phyloP scores from a whole-genome alignment of 2,888 invertebrate species.

The Phalera bucephala region DNA sequence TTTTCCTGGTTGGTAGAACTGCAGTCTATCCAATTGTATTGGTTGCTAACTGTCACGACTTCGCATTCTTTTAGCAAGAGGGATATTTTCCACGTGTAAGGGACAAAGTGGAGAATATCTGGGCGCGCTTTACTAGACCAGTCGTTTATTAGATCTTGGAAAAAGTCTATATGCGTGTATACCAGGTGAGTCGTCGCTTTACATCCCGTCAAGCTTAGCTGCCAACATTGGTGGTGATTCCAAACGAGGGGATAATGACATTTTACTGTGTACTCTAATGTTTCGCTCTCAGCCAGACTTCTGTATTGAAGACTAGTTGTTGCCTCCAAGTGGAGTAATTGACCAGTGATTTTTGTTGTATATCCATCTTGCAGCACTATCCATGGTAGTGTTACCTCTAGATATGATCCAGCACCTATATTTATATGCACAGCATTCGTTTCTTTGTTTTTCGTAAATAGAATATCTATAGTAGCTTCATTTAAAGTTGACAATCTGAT shows the following conservation, averaged over 20 bases:
- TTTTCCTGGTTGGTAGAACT: conserved; percentile 98
- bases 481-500: conserved; percentile 94
- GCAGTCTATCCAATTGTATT: conserved; percentile 99
- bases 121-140: conserved; percentile 97
- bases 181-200: conserved; percentile 96
- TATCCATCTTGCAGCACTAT: conserved; percentile 94
- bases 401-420: conserved; percentile 96
- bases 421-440: conserved; percentile 98
- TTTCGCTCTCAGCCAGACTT: conserved; percentile 96
- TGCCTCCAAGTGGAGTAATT: conserved; percentile 96
- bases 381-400: conserved; percentile 98
- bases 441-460: conserved; percentile 97
- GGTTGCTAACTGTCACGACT: conserved; percentile 95
- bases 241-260: conserved; percentile 96
- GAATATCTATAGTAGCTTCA: conserved; percentile 97
- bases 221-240: conserved; percentile 99
- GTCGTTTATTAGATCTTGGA: conserved; percentile 97
- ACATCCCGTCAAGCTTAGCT: conserved; percentile 94
- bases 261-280: conserved; percentile 94
- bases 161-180: conserved; percentile 97
- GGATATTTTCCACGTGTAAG: conserved; percentile 97
- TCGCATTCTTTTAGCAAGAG: conserved; percentile 97
- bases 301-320: conserved; percentile 97
- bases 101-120: conserved; percentile 96
- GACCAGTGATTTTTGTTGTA: conserved; percentile 95